phyloP scores from a whole-genome alignment of 2,797 vertebrate species.

The Zenarchopterus dispar region DNA sequence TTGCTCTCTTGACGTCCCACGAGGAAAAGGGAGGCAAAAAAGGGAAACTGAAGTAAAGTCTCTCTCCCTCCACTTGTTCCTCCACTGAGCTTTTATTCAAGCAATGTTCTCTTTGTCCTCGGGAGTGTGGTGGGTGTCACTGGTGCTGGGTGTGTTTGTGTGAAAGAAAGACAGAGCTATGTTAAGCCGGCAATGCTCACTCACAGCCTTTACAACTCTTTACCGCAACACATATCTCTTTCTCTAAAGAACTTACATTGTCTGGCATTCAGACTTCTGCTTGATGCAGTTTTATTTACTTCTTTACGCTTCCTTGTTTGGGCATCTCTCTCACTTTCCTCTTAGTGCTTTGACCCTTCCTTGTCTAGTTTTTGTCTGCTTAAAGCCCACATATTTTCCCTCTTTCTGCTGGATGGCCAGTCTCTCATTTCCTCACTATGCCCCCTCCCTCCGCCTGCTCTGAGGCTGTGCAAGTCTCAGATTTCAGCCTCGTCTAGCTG shows the following conservation, averaged over 20 bases:
- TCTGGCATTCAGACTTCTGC: neutral
- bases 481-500: conserved; percentile 77
- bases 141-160: conserved; percentile 53
- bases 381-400: conserved; percentile 38
- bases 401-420: conserved; percentile 36
- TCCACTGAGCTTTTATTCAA: conserved; percentile 13
- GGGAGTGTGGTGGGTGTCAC: conserved; percentile 57
- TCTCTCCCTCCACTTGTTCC: conserved; percentile 13
- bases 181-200: conserved; percentile 57
- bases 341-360: neutral
- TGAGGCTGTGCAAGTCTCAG: conserved; percentile 73
- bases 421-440: conserved; percentile 19
- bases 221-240: conserved; percentile 31
- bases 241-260: conserved; percentile 4
- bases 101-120: conserved; percentile 42
- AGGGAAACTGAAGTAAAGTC: conserved; percentile 43
- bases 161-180: conserved; percentile 29
- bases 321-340: conserved; percentile 1
- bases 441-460: conserved; percentile 46
- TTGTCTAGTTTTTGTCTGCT: conserved; percentile 11
- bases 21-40: conserved; percentile 10
- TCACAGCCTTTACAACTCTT: conserved; percentile 38
- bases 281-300: neutral
- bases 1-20: conserved; percentile 8
- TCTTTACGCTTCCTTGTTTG: neutral